Conservation (phyloP, 2,113 vertebrate species). For the Gavialis gangeticus region DNA sequence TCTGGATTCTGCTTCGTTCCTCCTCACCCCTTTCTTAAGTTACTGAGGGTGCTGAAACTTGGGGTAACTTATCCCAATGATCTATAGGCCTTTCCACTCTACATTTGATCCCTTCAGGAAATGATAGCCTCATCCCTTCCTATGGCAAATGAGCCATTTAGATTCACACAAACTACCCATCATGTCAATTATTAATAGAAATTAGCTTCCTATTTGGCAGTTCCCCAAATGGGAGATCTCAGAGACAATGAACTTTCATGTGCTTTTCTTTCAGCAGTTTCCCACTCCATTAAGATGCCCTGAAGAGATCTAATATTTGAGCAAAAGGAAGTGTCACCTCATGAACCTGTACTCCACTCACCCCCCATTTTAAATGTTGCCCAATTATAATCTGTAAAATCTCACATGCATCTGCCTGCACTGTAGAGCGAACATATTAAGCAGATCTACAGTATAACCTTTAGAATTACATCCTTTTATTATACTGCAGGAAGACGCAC, state of each 20-base stretch:
- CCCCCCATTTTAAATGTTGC: background rate
- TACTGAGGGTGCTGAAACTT: too few species aligned
- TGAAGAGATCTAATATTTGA: background rate
- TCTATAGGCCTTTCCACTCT: rapidly evolving
- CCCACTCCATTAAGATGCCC: background rate
- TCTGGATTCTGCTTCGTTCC: background rate
- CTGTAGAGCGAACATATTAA: background rate
- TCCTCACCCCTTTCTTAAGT: background rate
- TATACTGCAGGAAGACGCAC: constrained; percentile 12
- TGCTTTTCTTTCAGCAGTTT: background rate
- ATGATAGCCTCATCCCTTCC: background rate
- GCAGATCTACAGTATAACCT: background rate
- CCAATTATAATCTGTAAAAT: background rate
- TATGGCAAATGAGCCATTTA: background rate
- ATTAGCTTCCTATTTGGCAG: background rate
- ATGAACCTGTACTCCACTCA: background rate
- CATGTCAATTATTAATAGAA: background rate
- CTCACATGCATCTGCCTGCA: background rate
- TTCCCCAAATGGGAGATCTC: background rate
- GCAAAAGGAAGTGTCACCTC: background rate
- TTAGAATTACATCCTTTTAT: constrained; percentile 6
- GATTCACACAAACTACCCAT: background rate
- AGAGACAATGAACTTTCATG: background rate
- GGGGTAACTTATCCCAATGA: background rate
- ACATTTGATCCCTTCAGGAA: background rate